These are phyloP conservation scores for Lycaena phlaeas DNA, from an alignment of 2,888 invertebrate genomes.

Conservation along the genomic window DNA sequence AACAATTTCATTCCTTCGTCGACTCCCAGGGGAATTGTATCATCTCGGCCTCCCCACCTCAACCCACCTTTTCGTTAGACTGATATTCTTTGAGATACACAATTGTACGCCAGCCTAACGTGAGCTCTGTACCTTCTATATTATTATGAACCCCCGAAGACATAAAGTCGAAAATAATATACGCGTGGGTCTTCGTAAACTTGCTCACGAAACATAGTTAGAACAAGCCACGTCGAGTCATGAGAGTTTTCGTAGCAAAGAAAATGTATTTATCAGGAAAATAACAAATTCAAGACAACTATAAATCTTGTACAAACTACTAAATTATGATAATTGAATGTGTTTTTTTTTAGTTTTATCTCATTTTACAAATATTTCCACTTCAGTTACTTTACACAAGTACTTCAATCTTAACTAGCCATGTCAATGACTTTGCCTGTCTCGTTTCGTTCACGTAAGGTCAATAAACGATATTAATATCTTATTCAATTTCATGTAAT, in stretches of 20 bases:
- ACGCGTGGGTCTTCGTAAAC: not conserved
- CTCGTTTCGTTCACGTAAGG: too few relatives aligned
- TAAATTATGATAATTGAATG: not conserved
- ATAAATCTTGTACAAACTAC: slow-evolving; percentile 1
- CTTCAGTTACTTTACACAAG: too few relatives aligned
- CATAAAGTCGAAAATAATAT: not conserved
- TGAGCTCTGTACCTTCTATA: slow-evolving; percentile 7
- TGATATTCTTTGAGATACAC: slow-evolving; percentile 56
- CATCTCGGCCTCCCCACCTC: slow-evolving; percentile 36
- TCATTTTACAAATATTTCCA: too few relatives aligned
- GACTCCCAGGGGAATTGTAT: slow-evolving; percentile 65
- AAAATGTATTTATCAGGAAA: slow-evolving; percentile 7
- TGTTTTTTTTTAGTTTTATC: too few relatives aligned
- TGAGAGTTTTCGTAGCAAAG: slow-evolving; percentile 8
- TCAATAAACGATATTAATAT: too few relatives aligned
- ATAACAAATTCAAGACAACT: slow-evolving; percentile 5
- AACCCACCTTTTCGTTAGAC: slow-evolving; percentile 52
- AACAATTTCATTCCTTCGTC: slow-evolving; percentile 66
- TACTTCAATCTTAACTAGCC: too few relatives aligned
- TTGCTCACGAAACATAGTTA: slow-evolving; percentile 1
- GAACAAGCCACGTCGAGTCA: slow-evolving; percentile 6
- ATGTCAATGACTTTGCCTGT: too few relatives aligned
- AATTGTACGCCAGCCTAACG: slow-evolving; percentile 12
- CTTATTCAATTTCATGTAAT: too few relatives aligned
- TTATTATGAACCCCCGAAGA: not conserved